A percentile compares a stretch with the other conserved stretches of the same genome.
These are phyloP conservation scores for Achatina immaculata DNA, from an alignment of 1,140 invertebrate genomes.

Conservation along the genomic window DNA sequence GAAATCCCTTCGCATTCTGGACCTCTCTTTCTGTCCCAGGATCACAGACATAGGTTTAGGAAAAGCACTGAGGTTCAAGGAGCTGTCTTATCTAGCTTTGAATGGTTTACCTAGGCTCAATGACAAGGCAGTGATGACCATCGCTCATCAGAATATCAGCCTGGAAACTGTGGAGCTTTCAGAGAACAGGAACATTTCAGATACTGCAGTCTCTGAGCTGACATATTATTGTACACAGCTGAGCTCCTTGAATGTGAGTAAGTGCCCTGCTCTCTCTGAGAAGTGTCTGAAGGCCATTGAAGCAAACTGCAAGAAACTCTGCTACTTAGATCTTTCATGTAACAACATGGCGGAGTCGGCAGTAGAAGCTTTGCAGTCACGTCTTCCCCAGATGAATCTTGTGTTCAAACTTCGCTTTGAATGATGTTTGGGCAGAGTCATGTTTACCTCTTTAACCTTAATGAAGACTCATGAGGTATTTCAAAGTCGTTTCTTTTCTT, in stretches of 20 bases:
- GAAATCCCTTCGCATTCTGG: conserved; percentile 2
- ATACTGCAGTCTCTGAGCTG: not conserved
- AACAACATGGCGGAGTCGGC: not conserved
- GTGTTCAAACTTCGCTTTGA: conserved; percentile 27
- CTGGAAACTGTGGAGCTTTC: conserved; percentile 17
- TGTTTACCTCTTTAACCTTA: too few species aligned
- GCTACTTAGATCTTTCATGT: conserved; percentile 28
- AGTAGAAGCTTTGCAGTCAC: not conserved
- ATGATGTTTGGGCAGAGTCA: not conserved
- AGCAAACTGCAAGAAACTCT: not conserved
- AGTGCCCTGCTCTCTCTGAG: conserved; percentile 18
- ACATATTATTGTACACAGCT: not conserved
- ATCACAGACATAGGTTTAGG: conserved; percentile 21
- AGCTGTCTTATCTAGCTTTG: conserved; percentile 12
- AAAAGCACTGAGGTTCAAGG: conserved; percentile 21
- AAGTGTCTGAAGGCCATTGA: not conserved
- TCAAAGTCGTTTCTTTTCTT: too few species aligned
- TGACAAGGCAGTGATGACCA: not conserved
- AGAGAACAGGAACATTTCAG: not conserved
- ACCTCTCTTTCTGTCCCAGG: conserved; percentile 16
- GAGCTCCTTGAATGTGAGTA: not conserved
- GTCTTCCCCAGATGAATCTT: conserved; percentile 10
- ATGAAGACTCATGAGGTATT: too few species aligned
- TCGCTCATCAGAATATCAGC: conserved; percentile 22
- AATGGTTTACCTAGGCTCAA: conserved; percentile 9